phyloP scores from a whole-genome alignment of 2,797 vertebrate genomes.

The Acestrorhynchus altus region DNA sequence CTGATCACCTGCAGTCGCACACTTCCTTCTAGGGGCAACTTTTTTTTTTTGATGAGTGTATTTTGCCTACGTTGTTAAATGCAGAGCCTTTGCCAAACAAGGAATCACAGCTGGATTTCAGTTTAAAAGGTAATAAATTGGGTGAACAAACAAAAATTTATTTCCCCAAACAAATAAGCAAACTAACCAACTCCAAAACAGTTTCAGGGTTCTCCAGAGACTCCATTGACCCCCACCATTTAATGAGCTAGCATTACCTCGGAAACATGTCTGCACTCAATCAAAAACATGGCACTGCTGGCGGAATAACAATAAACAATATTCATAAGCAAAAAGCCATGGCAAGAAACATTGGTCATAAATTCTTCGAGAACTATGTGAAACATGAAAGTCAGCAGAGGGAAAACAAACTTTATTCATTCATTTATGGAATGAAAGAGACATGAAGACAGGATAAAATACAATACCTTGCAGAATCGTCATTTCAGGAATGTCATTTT shows the following conservation, averaged over 20 bases:
- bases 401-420: conserved; percentile 61
- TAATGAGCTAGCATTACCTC: neutral
- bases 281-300: neutral
- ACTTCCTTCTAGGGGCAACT: too few species aligned
- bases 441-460: conserved; percentile 61
- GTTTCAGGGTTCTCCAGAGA: neutral
- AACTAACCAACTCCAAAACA: neutral
- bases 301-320: neutral
- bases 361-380: conserved; percentile 29
- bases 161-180: neutral
- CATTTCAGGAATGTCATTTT: conserved; percentile 85
- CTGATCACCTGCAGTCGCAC: too few species aligned
- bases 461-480: conserved; percentile 61
- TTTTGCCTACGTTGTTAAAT: neutral
- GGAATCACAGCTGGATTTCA: neutral
- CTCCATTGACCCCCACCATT: neutral
- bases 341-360: neutral
- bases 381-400: conserved; percentile 53
- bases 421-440: conserved; percentile 57
- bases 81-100: neutral
- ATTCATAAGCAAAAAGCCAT: neutral
- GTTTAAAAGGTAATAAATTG: too few species aligned
- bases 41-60: too few species aligned
- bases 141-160: neutral
- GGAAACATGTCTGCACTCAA: neutral